These are phyloP conservation scores for Osmoderma eremita DNA, from an alignment of 2,888 invertebrate genomes.

Conservation along the genomic window DNA sequence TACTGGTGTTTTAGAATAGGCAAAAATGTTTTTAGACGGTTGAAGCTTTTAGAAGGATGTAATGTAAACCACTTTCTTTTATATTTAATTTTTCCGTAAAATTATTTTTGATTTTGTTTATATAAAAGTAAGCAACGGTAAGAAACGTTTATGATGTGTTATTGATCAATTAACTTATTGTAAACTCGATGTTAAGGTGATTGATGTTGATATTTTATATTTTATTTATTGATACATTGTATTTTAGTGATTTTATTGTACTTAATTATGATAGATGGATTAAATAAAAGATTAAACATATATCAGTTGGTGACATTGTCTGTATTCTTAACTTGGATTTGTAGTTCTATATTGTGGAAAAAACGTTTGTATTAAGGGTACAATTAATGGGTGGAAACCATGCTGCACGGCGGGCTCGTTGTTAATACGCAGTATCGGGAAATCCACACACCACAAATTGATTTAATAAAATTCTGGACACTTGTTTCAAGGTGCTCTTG, in stretches of 20 bases:
- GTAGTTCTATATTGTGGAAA: too few relatives aligned
- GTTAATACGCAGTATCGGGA: too few relatives aligned
- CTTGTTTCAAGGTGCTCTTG: too few relatives aligned
- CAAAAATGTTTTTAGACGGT: neutral
- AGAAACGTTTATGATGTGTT: neutral
- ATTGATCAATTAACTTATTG: neutral
- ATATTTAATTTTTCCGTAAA: neutral
- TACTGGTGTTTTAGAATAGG: neutral
- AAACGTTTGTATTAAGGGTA: too few relatives aligned
- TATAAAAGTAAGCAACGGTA: conserved; percentile 3
- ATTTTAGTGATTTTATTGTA: conserved; percentile 28
- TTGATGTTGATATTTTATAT: conserved; percentile 28
- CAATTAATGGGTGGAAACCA: too few relatives aligned
- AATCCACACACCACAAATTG: too few relatives aligned
- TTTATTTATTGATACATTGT: conserved; percentile 28
- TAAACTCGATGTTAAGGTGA: neutral
- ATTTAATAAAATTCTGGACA: too few relatives aligned
- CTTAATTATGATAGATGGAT: conserved; percentile 15
- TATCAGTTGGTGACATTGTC: too few relatives aligned
- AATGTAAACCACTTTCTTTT: neutral
- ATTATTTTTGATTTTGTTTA: neutral
- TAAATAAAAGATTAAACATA: neutral
- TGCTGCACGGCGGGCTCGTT: too few relatives aligned
- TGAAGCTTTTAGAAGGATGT: neutral
- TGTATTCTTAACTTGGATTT: too few relatives aligned